Evolutionary conservation across 2,113 vertebrate genomes (phyloP).

Genomic region (Carettochelys insculpta): DNA sequence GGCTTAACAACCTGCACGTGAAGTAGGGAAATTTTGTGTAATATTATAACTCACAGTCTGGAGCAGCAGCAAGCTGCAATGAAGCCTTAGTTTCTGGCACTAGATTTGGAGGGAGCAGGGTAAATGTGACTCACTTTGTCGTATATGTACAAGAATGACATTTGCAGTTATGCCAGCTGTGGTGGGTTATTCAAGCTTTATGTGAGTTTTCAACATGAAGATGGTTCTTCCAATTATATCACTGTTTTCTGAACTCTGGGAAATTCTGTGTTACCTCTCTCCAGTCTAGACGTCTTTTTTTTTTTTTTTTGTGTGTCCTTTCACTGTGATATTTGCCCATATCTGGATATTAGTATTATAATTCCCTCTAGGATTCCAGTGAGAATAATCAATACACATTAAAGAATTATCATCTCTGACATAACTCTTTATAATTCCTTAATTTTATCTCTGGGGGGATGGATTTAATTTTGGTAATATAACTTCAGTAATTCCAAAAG

Average conservation of each 20-base stretch:
- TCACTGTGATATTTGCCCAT: neutral
- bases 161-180: neutral
- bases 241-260: neutral
- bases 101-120: neutral
- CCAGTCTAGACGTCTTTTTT: neutral
- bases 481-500: too few species aligned
- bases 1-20: neutral
- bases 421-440: neutral
- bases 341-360: neutral
- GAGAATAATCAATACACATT: neutral
- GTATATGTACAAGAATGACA: neutral
- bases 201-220: rapidly evolving
- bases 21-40: neutral
- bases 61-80: neutral
- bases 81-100: neutral
- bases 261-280: rapidly evolving
- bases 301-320: neutral
- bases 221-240: neutral
- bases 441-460: neutral
- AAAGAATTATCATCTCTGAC: neutral
- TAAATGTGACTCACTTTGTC: neutral
- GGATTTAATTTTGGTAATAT: constrained; percentile 12
- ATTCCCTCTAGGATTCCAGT: neutral
- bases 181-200: neutral
- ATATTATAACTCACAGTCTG: neutral